phyloP scores from a whole-genome alignment of 2,797 vertebrate species.

The Esox masquinongy region DNA sequence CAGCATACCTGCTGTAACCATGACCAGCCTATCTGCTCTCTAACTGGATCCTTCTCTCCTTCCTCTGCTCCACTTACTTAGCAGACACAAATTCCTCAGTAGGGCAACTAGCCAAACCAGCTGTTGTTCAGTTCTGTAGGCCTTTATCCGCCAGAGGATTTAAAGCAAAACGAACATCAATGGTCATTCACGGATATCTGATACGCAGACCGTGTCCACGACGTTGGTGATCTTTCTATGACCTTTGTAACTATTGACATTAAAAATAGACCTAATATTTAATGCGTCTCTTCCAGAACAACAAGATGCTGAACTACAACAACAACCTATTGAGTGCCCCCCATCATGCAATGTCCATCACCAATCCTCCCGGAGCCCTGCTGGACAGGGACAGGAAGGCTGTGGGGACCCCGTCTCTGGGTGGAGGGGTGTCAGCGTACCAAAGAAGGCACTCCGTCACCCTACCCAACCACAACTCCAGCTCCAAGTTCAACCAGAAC shows the following conservation, averaged over 20 bases:
- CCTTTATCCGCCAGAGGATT: constrained; percentile 61
- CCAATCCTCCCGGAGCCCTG: constrained; percentile 86
- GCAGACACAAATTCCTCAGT: constrained; percentile 68
- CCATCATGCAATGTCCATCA: constrained; percentile 82
- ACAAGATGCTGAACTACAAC: constrained; percentile 92
- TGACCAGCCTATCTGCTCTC: constrained; percentile 46
- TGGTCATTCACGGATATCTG: not conserved
- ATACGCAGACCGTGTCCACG: not conserved
- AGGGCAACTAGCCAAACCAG: constrained; percentile 72
- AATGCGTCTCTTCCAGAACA: constrained; percentile 77
- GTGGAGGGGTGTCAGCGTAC: constrained; percentile 72
- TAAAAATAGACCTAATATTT: constrained; percentile 10
- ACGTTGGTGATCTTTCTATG: not conserved
- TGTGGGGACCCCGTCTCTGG: constrained; percentile 88
- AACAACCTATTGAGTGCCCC: constrained; percentile 76
- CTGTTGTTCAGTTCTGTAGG: constrained; percentile 72
- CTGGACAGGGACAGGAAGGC: constrained; percentile 99
- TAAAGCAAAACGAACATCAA: constrained; percentile 54
- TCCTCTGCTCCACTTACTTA: constrained; percentile 60
- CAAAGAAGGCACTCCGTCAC: constrained; percentile 94
- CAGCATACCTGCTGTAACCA: constrained; percentile 52
- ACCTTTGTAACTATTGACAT: not conserved
- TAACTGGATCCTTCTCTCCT: constrained; percentile 33
- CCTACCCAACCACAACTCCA: constrained; percentile 80
- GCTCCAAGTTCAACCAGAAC: constrained; percentile 93